phyloP scores from a whole-genome alignment of 2,797 vertebrate genomes.

The Rousettus madagascariensis region DNA sequence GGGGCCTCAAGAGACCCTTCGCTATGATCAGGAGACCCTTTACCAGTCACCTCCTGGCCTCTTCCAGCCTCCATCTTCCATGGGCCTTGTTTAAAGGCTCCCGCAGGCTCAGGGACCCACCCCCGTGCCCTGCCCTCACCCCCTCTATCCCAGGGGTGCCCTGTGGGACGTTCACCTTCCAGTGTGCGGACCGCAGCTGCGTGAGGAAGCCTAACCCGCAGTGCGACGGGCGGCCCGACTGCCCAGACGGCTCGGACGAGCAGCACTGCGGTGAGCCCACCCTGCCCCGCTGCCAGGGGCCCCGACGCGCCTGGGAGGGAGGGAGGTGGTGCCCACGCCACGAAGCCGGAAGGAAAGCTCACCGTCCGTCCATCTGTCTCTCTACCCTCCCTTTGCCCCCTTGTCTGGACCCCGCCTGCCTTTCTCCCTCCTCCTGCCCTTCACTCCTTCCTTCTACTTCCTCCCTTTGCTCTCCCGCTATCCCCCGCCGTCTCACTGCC shows the following conservation, averaged over 20 bases:
- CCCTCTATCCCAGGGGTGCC: conserved; percentile 84
- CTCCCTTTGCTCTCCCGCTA: background rate
- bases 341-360: background rate
- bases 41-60: background rate
- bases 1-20: background rate
- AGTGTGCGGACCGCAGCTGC: conserved; percentile 91
- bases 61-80: background rate
- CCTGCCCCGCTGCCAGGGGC: accelerated
- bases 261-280: conserved; percentile 87
- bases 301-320: accelerated
- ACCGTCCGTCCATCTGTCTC: accelerated
- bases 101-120: background rate
- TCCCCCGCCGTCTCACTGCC: background rate
- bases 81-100: background rate
- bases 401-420: background rate
- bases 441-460: background rate
- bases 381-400: background rate
- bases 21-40: background rate
- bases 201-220: conserved; percentile 94
- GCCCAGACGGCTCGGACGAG: conserved; percentile 93
- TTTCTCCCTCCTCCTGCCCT: background rate
- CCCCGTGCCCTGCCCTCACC: background rate
- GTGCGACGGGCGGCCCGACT: conserved; percentile 91
- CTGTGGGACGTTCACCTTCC: conserved; percentile 92
- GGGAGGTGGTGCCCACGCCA: accelerated